A percentile compares a stretch with the other conserved stretches of the same genome.
Conservation (phyloP, 1,140 invertebrate genomes). For the Bombus waltoni region DNA sequence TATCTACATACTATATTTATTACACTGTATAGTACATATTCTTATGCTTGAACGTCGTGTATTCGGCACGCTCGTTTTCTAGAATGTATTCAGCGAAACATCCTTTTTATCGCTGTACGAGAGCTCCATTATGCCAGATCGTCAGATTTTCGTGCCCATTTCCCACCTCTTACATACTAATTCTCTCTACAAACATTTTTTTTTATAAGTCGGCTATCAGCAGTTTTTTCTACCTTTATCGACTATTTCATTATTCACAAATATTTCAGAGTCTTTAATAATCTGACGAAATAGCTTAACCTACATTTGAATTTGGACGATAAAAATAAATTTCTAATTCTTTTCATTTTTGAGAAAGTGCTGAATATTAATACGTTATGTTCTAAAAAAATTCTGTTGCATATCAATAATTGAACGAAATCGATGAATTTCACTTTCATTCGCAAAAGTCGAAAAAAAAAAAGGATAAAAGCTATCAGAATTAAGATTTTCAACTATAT, state of each 20-base stretch:
- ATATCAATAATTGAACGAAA: too few species aligned
- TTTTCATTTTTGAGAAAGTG: too few species aligned
- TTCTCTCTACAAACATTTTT: slow-evolving; percentile 2
- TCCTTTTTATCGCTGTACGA: neutral
- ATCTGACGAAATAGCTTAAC: neutral
- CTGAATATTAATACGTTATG: too few species aligned
- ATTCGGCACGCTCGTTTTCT: neutral
- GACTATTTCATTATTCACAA: neutral
- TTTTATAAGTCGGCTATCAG: neutral
- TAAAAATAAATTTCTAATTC: neutral
- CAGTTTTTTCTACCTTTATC: neutral
- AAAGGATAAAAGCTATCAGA: neutral
- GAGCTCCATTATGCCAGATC: slow-evolving; percentile 9
- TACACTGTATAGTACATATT: neutral
- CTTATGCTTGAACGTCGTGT: neutral
- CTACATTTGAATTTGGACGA: neutral
- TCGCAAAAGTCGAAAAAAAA: neutral
- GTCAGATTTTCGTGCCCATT: slow-evolving; percentile 16
- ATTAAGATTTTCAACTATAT: neutral
- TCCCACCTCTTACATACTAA: slow-evolving; percentile 2
- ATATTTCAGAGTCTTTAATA: neutral
- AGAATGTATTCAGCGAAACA: slow-evolving; percentile 15
- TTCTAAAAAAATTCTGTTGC: too few species aligned
- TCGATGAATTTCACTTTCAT: too few species aligned
- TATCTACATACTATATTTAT: neutral